Evolutionary conservation across 2,797 vertebrate species (phyloP).

Genomic region (Rhabdomys pumilio): DNA sequence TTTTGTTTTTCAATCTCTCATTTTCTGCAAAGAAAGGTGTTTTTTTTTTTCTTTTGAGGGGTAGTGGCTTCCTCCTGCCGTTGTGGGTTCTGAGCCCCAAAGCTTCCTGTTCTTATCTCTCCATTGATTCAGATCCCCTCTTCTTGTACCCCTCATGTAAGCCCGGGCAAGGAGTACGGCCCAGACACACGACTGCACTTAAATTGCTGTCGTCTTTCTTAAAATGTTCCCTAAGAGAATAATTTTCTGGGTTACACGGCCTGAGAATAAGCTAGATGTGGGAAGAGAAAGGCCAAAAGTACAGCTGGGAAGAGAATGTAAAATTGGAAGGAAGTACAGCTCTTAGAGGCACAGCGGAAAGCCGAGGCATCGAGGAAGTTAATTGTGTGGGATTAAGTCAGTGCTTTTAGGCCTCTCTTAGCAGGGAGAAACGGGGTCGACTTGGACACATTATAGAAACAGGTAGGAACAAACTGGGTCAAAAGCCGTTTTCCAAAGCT

Average conservation of each 20-base stretch:
- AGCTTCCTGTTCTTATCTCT: constrained; percentile 88
- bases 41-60: constrained; percentile 64
- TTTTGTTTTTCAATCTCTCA: constrained; percentile 58
- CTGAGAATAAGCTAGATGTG: constrained; percentile 68
- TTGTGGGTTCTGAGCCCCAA: constrained; percentile 80
- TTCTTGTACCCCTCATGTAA: constrained; percentile 77
- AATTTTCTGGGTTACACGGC: constrained; percentile 60
- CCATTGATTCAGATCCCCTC: constrained; percentile 79
- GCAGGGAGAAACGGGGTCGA: constrained; percentile 11
- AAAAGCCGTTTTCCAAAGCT: constrained; percentile 18
- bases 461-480: neutral
- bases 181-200: constrained; percentile 14
- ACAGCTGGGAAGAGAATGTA: constrained; percentile 39
- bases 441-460: neutral
- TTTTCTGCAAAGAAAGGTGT: constrained; percentile 80
- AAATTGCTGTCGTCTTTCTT: constrained; percentile 61
- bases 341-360: constrained; percentile 48
- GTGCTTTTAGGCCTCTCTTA: constrained; percentile 28
- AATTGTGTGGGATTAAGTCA: constrained; percentile 57
- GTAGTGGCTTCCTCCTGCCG: constrained; percentile 82
- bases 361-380: neutral
- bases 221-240: constrained; percentile 29
- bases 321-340: constrained; percentile 72
- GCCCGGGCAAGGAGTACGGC: constrained; percentile 66
- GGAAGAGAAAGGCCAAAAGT: constrained; percentile 66